A percentile compares a stretch with the other conserved stretches of the same genome.
These are phyloP conservation scores for rabbit (Oryctolagus cuniculus) DNA, from an alignment of 2,113 vertebrate genomes.

Conservation along the genomic window mOryCun1.1 NC_091439.1:65272001-65272500, in stretches of 20 bases:
- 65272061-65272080: neutral
- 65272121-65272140: neutral
- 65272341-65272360: neutral
- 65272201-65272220: neutral
- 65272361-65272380: neutral
- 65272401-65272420: neutral
- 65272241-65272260: conserved; percentile 16
- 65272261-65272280: neutral
- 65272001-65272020: conserved; percentile 20
- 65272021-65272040: neutral
- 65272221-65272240: conserved; percentile 13
- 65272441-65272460: neutral
- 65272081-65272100: neutral
- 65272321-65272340: neutral
- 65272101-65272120: neutral
- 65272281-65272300: neutral
- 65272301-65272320: neutral
- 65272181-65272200: neutral
- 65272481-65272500: neutral
- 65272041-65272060: neutral
- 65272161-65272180: neutral
- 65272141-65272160: neutral
- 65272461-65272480: neutral
- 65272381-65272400: neutral
- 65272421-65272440: neutral